These are phyloP conservation scores for Pantherophis alleghaniensis DNA, from an alignment of 2,797 vertebrate genomes.

Conservation along the genomic window DNA sequence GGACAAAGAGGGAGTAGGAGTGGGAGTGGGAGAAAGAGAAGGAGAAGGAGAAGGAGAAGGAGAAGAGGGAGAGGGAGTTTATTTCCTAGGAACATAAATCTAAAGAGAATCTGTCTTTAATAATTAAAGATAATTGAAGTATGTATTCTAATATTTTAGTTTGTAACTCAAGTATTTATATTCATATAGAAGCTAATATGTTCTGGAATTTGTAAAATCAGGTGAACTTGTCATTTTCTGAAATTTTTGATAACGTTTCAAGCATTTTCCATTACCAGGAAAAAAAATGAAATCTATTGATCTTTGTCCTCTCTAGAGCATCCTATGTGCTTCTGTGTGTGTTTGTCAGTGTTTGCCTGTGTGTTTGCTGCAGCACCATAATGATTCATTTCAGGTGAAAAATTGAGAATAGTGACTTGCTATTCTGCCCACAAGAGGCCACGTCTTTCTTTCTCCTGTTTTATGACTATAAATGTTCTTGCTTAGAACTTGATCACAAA, in stretches of 20 bases:
- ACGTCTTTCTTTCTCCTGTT: constrained; percentile 48
- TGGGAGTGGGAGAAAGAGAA: too few species aligned
- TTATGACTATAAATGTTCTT: constrained; percentile 48
- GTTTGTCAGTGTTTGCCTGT: neutral
- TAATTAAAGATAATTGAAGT: neutral
- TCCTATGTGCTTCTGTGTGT: neutral
- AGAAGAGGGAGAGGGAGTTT: neutral
- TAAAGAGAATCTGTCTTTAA: neutral
- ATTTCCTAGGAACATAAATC: neutral
- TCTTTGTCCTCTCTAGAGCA: constrained; percentile 68
- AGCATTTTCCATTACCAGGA: constrained; percentile 68
- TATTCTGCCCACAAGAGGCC: constrained; percentile 55
- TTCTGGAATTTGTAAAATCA: constrained; percentile 23
- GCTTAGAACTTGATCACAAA: constrained; percentile 59
- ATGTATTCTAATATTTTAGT: constrained; percentile 24
- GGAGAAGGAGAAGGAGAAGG: neutral
- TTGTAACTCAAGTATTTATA: constrained; percentile 35
- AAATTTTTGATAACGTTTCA: constrained; percentile 53
- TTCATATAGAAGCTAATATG: constrained; percentile 26
- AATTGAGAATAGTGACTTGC: constrained; percentile 65
- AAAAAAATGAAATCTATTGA: constrained; percentile 72
- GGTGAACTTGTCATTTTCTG: constrained; percentile 27
- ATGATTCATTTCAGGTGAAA: constrained; percentile 71
- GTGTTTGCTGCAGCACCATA: constrained; percentile 55
- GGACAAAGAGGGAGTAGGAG: too few species aligned